These are phyloP conservation scores for Spea multiplicata DNA, from an alignment of 2,113 vertebrate species.

Conservation along the genomic window DNA sequence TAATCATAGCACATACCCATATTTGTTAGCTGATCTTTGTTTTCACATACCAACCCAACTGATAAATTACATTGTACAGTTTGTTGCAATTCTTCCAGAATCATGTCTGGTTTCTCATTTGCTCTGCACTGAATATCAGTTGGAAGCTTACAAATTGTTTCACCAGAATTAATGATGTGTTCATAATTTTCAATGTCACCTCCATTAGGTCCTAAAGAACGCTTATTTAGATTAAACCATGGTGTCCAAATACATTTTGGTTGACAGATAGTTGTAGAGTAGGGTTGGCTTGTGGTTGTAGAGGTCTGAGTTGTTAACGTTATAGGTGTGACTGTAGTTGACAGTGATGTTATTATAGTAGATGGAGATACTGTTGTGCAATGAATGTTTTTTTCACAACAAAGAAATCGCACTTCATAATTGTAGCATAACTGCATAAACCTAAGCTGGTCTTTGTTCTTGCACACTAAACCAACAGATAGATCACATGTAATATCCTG, in stretches of 20 bases:
- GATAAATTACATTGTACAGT: slow-evolving; percentile 51
- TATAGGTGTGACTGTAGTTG: neutral
- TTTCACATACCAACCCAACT: slow-evolving; percentile 60
- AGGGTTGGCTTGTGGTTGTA: neutral
- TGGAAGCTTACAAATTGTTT: neutral
- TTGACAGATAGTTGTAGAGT: neutral
- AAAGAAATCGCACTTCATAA: slow-evolving; percentile 60
- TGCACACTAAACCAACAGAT: slow-evolving; percentile 57
- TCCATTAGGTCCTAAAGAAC: neutral
- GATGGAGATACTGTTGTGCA: slow-evolving; percentile 14
- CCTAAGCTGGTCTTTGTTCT: slow-evolving; percentile 58
- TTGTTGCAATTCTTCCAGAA: slow-evolving; percentile 52
- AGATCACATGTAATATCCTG: slow-evolving; percentile 59
- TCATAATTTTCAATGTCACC: slow-evolving; percentile 3
- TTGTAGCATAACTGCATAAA: slow-evolving; percentile 59
- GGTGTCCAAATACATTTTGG: neutral
- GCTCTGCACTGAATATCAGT: slow-evolving; percentile 24
- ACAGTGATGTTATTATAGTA: neutral
- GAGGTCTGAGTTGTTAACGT: neutral
- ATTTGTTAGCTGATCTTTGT: slow-evolving; percentile 55
- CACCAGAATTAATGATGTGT: neutral
- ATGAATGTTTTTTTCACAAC: slow-evolving; percentile 51
- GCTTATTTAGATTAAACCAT: neutral
- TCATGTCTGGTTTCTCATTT: slow-evolving; percentile 2
- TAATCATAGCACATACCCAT: slow-evolving; percentile 63